Percentiles rank a stretch among this genome's conserved stretches.
phyloP scores from a whole-genome alignment of 2,113 vertebrate species.

The Erythrolamprus reginae region DNA sequence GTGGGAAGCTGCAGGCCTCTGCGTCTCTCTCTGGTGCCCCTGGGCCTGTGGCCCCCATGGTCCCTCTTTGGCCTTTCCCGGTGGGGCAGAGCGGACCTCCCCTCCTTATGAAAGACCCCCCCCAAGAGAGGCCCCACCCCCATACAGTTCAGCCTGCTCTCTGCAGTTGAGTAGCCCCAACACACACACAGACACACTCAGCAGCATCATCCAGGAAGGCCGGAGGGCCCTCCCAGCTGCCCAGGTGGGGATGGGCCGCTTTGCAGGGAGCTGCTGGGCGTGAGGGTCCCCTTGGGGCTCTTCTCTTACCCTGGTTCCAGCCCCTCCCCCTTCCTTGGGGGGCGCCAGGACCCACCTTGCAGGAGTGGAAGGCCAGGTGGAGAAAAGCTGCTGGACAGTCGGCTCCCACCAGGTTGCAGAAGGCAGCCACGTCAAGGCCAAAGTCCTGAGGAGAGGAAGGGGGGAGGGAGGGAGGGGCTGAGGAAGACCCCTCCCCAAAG shows the following conservation, averaged over 20 bases:
- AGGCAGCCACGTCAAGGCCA: slow-evolving; percentile 82
- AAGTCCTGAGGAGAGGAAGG: slow-evolving; percentile 74
- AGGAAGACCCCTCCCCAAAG: not conserved
- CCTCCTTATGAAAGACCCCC: not conserved
- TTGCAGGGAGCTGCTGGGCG: not conserved
- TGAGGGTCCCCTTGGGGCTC: not conserved
- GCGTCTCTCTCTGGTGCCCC: too few species aligned
- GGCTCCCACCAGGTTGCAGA: slow-evolving; percentile 80
- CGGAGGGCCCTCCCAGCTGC: not conserved
- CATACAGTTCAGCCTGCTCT: not conserved
- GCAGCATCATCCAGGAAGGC: too few species aligned
- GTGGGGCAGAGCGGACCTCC: not conserved
- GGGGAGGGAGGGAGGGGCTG: accelerated
- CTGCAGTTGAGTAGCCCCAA: not conserved
- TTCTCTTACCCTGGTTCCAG: not conserved
- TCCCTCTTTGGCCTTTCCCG: not conserved
- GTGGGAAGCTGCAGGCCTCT: not conserved
- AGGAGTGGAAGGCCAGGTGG: slow-evolving; percentile 86
- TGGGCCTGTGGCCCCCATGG: too few species aligned
- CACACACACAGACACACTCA: too few species aligned
- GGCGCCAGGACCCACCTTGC: slow-evolving; percentile 72
- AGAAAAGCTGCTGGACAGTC: slow-evolving; percentile 83
- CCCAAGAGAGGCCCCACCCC: too few species aligned
- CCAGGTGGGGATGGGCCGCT: not conserved
- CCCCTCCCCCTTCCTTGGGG: not conserved